Evolutionary conservation across 2,113 vertebrate genomes (phyloP).

Genomic region (Theristicus caerulescens): DNA sequence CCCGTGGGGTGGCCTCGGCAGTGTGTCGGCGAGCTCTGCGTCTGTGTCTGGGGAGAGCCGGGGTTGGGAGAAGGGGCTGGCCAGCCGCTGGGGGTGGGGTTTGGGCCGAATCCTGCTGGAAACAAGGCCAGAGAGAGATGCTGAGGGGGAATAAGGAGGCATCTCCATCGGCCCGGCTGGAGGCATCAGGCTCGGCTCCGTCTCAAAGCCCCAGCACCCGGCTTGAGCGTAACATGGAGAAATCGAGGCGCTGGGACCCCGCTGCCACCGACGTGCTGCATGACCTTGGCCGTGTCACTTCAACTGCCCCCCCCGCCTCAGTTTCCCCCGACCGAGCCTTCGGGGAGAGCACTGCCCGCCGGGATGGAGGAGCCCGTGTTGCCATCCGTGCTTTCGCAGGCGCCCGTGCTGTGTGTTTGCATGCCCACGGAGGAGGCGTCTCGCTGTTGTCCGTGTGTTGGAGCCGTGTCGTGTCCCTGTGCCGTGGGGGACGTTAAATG

Average conservation of each 20-base stretch:
- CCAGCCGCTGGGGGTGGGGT: neutral
- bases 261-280: neutral
- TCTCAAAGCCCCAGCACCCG: neutral
- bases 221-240: neutral
- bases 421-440: neutral
- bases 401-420: neutral
- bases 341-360: neutral
- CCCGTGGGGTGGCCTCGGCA: neutral
- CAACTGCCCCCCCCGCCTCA: neutral
- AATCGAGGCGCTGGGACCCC: neutral
- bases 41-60: neutral
- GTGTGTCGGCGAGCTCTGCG: neutral
- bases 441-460: fast-evolving
- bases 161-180: neutral
- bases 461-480: neutral
- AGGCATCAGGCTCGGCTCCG: neutral
- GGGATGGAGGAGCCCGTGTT: neutral
- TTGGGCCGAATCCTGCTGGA: neutral
- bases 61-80: neutral
- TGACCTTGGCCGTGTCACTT: neutral
- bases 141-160: neutral
- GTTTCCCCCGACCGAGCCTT: neutral
- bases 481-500: fast-evolving
- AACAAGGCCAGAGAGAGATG: neutral
- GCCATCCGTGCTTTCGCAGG: neutral